Evolutionary conservation across 35 echinoderm and acorn worm genomes (phyloP).

Genomic region (Apostichopus japonicus): DNA sequence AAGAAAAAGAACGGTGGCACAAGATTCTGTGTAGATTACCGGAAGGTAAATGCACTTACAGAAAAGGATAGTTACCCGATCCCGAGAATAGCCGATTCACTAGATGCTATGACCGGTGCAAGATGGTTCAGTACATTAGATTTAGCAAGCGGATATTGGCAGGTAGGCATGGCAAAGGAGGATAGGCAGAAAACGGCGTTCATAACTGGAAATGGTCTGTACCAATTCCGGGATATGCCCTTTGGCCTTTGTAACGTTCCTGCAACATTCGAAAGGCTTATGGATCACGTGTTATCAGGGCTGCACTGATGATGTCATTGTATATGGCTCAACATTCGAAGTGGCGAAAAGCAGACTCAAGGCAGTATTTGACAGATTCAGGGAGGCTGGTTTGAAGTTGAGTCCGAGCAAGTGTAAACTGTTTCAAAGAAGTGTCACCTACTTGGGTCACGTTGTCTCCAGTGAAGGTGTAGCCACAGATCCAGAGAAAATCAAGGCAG

Average conservation of each 20-base stretch:
- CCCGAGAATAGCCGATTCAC: slow-evolving; percentile 48
- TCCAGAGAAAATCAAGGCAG: slow-evolving; percentile 34
- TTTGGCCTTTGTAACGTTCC: slow-evolving; percentile 54
- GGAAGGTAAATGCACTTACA: slow-evolving; percentile 30
- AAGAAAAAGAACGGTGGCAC: slow-evolving; percentile 17
- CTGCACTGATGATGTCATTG: slow-evolving; percentile 24
- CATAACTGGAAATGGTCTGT: slow-evolving; percentile 7
- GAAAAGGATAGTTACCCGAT: slow-evolving; percentile 61
- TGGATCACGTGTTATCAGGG: slow-evolving; percentile 34
- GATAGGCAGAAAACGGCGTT: slow-evolving; percentile 16
- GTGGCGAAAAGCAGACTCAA: neutral
- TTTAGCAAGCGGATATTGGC: too few relatives aligned
- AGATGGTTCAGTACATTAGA: slow-evolving; percentile 60
- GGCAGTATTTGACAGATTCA: slow-evolving; percentile 54
- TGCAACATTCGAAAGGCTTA: slow-evolving; percentile 18
- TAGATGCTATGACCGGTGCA: slow-evolving; percentile 34
- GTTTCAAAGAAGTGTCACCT: slow-evolving; percentile 33
- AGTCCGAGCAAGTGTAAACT: slow-evolving; percentile 40
- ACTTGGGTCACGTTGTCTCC: slow-evolving; percentile 54
- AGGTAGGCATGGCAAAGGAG: slow-evolving; percentile 26
- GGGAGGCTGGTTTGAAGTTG: slow-evolving; percentile 35
- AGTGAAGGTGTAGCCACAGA: slow-evolving; percentile 43
- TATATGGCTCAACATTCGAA: slow-evolving; percentile 18
- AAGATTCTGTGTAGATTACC: slow-evolving; percentile 21
- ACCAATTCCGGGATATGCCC: neutral